These are phyloP conservation scores for Apodemus sylvaticus DNA, from an alignment of 2,113 vertebrate species.

Conservation along the genomic window DNA sequence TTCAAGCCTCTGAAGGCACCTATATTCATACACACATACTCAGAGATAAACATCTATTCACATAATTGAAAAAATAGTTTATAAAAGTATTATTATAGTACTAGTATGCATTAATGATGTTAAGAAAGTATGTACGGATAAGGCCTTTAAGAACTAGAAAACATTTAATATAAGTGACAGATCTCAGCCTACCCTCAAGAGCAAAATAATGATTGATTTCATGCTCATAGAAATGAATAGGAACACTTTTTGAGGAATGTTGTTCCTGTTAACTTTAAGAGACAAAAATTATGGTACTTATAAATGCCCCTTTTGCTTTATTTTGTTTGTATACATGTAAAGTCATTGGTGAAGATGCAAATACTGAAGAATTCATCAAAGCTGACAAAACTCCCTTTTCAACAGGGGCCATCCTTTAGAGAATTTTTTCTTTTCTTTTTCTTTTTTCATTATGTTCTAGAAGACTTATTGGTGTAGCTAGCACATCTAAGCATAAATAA, in stretches of 20 bases:
- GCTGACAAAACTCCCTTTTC: not conserved
- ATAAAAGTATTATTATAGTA: not conserved
- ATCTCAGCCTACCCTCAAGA: not conserved
- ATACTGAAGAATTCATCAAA: not conserved
- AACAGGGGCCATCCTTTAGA: not conserved
- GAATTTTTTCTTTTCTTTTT: not conserved
- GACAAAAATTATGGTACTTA: not conserved
- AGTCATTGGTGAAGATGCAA: not conserved
- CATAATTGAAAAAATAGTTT: not conserved
- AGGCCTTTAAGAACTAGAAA: not conserved
- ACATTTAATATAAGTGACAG: not conserved
- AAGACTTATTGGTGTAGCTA: slow-evolving; percentile 38
- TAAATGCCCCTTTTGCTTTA: not conserved
- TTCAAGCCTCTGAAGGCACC: not conserved
- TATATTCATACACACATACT: not conserved
- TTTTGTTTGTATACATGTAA: slow-evolving; percentile 37
- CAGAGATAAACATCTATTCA: not conserved
- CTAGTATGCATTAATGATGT: not conserved
- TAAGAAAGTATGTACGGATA: not conserved
- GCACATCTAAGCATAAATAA: slow-evolving; percentile 55
- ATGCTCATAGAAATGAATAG: not conserved
- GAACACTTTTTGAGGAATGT: not conserved
- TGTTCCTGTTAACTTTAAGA: not conserved
- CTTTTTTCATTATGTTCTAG: slow-evolving; percentile 55
- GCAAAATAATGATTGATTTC: not conserved